Conservation (phyloP, 2,888 invertebrate genomes). For the Andrena praecox region DNA sequence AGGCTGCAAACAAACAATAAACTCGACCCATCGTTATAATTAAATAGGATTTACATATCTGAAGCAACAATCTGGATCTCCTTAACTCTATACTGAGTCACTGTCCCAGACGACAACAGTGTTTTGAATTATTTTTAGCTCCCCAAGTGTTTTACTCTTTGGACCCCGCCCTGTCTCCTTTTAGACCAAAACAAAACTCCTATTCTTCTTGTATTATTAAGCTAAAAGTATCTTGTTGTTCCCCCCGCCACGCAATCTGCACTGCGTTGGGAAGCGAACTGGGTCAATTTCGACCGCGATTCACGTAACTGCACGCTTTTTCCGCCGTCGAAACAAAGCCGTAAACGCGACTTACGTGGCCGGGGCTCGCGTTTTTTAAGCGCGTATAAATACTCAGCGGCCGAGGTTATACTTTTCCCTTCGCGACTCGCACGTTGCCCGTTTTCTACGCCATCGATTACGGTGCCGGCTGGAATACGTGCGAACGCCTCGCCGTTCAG, state of each 20-base stretch:
- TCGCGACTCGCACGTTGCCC: neutral
- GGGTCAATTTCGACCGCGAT: conserved; percentile 25
- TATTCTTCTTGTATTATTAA: neutral
- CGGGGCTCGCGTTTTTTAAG: neutral
- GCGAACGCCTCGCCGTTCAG: neutral
- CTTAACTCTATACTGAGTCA: too few relatives aligned
- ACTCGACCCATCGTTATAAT: too few relatives aligned
- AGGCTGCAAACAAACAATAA: too few relatives aligned
- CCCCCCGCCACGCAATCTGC: neutral
- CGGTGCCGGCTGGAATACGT: neutral
- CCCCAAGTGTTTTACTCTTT: neutral
- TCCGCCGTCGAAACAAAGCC: neutral
- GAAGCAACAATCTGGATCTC: too few relatives aligned
- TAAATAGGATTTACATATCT: too few relatives aligned
- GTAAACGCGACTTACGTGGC: conserved; percentile 8
- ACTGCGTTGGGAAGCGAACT: neutral
- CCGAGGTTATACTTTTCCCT: conserved; percentile 23
- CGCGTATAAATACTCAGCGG: conserved; percentile 2
- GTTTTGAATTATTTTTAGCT: neutral
- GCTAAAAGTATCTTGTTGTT: neutral
- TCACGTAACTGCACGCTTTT: neutral
- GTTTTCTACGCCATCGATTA: conserved; percentile 22
- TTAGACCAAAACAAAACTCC: neutral
- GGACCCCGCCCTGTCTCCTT: neutral
- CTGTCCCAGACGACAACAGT: neutral